A percentile compares a stretch with the other conserved stretches of the same genome.
Conservation (phyloP, 2,888 invertebrate species). For the Bombylius major region DNA sequence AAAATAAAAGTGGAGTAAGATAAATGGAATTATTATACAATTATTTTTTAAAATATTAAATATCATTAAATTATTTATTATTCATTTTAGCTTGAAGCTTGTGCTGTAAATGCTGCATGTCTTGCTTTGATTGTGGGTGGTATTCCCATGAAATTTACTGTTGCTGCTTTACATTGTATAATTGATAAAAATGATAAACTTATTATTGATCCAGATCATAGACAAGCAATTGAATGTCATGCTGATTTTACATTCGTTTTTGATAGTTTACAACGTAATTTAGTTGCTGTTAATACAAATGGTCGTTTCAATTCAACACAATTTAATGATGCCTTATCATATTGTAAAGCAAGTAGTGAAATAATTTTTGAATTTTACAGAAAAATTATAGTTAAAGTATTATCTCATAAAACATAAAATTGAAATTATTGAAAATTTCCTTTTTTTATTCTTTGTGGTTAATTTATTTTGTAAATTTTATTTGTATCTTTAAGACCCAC, state of each 20-base stretch:
- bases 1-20: slow-evolving; percentile 67
- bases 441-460: no score
- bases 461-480: no score
- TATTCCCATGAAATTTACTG: slow-evolving; percentile 66
- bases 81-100: slow-evolving; percentile 49
- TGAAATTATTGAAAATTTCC: no score
- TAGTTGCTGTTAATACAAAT: slow-evolving; percentile 53
- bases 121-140: slow-evolving; percentile 72
- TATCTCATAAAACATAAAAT: no score
- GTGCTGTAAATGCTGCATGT: slow-evolving; percentile 71
- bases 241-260: slow-evolving; percentile 64
- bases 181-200: slow-evolving; percentile 48
- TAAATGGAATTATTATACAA: background rate
- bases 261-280: slow-evolving; percentile 47
- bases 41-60: background rate
- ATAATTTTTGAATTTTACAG: slow-evolving; percentile 63
- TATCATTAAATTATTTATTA: no score
- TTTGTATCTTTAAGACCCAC: no score
- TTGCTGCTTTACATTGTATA: slow-evolving; percentile 67
- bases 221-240: slow-evolving; percentile 40
- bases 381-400: slow-evolving; percentile 17
- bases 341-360: slow-evolving; percentile 52
- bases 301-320: slow-evolving; percentile 55
- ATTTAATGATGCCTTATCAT: slow-evolving; percentile 50
- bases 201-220: slow-evolving; percentile 49